These are phyloP conservation scores for Orthosia incerta DNA, from an alignment of 2,888 invertebrate species.

Conservation along the genomic window DNA sequence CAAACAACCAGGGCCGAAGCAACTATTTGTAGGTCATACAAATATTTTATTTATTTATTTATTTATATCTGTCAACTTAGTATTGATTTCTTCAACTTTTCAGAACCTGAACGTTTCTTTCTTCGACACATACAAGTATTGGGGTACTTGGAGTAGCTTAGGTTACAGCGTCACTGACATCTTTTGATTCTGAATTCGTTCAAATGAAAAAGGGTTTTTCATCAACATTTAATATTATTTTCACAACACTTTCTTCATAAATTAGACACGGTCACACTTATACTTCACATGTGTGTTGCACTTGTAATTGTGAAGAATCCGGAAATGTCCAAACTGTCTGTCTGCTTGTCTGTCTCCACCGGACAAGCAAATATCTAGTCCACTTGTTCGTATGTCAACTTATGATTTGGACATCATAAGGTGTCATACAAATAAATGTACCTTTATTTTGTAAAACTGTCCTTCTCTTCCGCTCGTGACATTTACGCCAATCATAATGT, in stretches of 20 bases:
- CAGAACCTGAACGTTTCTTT: not conserved
- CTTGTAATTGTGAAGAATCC: slow-evolving; percentile 31
- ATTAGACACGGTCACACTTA: not conserved
- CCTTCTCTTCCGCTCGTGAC: slow-evolving; percentile 35
- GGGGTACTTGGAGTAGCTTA: too few relatives aligned
- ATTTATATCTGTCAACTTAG: not conserved
- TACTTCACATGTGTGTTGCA: slow-evolving; percentile 25
- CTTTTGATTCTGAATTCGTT: too few relatives aligned
- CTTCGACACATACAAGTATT: too few relatives aligned
- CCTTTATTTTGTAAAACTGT: slow-evolving; percentile 38
- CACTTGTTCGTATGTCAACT: slow-evolving; percentile 52
- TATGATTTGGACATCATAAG: slow-evolving; percentile 34
- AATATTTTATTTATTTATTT: too few relatives aligned
- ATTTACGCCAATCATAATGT: slow-evolving; percentile 51
- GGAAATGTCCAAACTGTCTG: slow-evolving; percentile 47
- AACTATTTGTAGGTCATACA: too few relatives aligned
- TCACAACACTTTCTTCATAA: too few relatives aligned
- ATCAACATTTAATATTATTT: not conserved
- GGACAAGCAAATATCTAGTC: slow-evolving; percentile 36
- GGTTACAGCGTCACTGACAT: too few relatives aligned
- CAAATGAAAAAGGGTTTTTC: not conserved
- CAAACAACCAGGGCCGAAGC: too few relatives aligned
- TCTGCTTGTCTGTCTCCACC: not conserved
- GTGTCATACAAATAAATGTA: too few relatives aligned
- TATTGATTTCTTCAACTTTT: not conserved